Evolutionary conservation across 2,888 invertebrate genomes (phyloP), one percentile per base, ranked within the genome.

Genomic region (Campopleginae sp.): DNA sequence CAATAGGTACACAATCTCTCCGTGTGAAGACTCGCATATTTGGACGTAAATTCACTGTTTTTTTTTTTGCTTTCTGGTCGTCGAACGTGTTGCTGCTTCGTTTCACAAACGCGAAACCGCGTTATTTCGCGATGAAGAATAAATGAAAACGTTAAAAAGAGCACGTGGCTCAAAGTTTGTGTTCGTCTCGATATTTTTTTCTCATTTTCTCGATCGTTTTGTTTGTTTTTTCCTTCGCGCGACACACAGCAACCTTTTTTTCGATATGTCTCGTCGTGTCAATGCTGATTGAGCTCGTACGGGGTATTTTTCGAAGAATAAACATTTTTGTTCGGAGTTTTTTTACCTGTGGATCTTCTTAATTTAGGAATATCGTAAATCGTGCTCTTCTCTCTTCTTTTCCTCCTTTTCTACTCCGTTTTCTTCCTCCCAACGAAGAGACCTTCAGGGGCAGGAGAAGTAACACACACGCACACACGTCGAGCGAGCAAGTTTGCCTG

Each of bases 291-390:
- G 38, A 58, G 61, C 75, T 72, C 65, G 65, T 85, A 79, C 72
- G 72, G 58, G 38, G 38, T 38, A 44, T 74, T 44, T 84, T 74
- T 82, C 51, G 77, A 61, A 72, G 72, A 76, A 76, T 66, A 81
- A 84, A 72, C 72, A 77, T 84, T 90, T 88, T 88, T 90, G 12
- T 19, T 68, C 92, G 89, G 88, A 89, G 89, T 89, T 80, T 27
- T 58, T 58, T 92, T 92, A 92, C 92, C 92, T 92, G 92, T 87
- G 88, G 88, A 89, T 90, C 90, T 90, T 91, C 90, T 89, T 91
- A 89, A 89, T 86, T 89, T 88, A 90, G 84, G 89, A 88, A 87
- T 78, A 88, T 90, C 68, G 54, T 27, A 14, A 31, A 58, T 31
- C 48, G 7, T 58, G 31, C 38, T 58, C 68, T 68, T 54, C 58